phyloP scores from a whole-genome alignment of 2,797 vertebrate species.

The Sebastes baramenuke region DNA sequence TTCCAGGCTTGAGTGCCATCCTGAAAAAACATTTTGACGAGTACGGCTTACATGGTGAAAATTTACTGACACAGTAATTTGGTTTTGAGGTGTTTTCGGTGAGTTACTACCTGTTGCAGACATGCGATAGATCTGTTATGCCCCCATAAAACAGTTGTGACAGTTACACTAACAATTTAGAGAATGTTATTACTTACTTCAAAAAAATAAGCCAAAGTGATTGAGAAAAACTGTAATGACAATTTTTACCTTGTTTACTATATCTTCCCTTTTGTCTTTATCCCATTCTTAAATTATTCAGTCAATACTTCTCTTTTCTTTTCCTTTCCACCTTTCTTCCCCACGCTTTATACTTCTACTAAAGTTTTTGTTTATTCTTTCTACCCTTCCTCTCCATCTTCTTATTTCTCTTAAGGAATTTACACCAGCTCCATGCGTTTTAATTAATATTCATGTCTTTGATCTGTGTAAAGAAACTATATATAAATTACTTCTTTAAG shows the following conservation, averaged over 20 bases:
- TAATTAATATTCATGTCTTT: conserved; percentile 18
- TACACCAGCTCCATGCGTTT: not conserved
- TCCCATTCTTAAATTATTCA: not conserved
- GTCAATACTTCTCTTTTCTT: not conserved
- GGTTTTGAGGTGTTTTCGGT: too few species aligned
- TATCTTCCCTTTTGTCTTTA: not conserved
- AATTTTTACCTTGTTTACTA: not conserved
- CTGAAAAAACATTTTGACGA: too few species aligned
- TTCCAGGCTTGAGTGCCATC: too few species aligned
- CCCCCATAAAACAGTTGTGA: too few species aligned
- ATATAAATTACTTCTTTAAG: conserved; percentile 15
- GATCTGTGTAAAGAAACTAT: not conserved
- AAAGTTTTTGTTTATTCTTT: not conserved
- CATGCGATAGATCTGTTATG: too few species aligned
- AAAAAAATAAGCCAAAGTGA: too few species aligned
- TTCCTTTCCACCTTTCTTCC: not conserved
- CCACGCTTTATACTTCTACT: too few species aligned
- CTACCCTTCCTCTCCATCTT: not conserved
- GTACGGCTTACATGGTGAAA: too few species aligned
- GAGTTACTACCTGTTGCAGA: too few species aligned
- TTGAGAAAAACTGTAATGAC: not conserved
- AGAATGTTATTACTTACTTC: too few species aligned
- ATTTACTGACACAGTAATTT: too few species aligned
- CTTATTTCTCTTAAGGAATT: not conserved
- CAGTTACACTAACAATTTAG: too few species aligned